Evolutionary conservation across 1,140 invertebrate genomes (phyloP), one percentile per base, ranked within the genome.

Genomic region (Triops longicaudatus): DNA sequence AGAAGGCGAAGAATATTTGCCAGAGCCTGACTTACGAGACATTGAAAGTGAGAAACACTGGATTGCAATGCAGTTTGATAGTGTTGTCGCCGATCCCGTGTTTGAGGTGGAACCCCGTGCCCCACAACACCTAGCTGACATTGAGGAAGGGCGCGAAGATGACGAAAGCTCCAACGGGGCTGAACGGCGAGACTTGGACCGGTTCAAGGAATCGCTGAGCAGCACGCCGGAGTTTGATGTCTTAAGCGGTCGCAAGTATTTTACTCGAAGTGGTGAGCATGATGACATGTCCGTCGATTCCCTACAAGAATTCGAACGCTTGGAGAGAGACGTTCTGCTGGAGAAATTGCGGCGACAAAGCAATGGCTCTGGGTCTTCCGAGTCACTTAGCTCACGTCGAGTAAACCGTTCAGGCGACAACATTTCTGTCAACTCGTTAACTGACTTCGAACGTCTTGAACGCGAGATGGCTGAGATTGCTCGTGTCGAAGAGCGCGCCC

Each of bases 371-470:
- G 77, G 77, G 26, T 78, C 77, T 27, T 80, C 80, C 73, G 80
- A 81, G 41, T 81, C 81, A 10, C 76, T 81, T 12, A 82, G 93
- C 81, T 91, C 91, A 11, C 92, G 91, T 80, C 88, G 75, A 22
- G 27, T 88, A 42, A 88, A 89, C 80, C 88, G 88, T 81, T 90
- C 88, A 80, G 93, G 92, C 26, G 95, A 97, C 84, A 93, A 96
- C 83, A 87, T 95, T 22, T 97, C 94, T 1, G 83, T 96, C n/a
- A 93, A 92, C 6, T 98, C 95, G 26, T 84, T 97, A 3, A 95
- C 95, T 82, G 96, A 98, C 84, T 98, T 98, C 84, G 96, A 98
- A 88, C 90, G 92, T 0, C 84, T 98, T 0, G 96, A 98, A 84
- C 90, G 89, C 78, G 94, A 95, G 27, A 94, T 95, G 82, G 88